Percentiles rank a stretch among this genome's conserved stretches.
Evolutionary conservation across 2,113 vertebrate genomes (phyloP).

Genomic region (Oreotrochilus melanogaster): DNA sequence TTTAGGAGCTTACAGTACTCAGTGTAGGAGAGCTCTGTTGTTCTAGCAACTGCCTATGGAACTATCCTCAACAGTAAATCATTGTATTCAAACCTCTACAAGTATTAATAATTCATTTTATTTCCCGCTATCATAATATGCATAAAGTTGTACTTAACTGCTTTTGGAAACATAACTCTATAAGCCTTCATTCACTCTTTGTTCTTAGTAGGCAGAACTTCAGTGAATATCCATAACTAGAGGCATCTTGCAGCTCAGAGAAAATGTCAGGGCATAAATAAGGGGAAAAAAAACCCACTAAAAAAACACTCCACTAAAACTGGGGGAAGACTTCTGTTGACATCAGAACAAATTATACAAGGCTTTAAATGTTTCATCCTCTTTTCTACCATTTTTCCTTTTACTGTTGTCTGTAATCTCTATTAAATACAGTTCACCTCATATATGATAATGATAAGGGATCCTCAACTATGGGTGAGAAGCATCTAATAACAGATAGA

Average conservation of each 20-base stretch:
- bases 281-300: too few relatives aligned
- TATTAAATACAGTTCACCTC: not conserved
- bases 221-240: not conserved
- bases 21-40: not conserved
- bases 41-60: conserved; percentile 33
- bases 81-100: not conserved
- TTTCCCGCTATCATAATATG: not conserved
- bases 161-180: not conserved
- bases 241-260: not conserved
- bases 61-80: not conserved
- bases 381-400: not conserved
- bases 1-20: conserved; percentile 12
- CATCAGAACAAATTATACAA: not conserved
- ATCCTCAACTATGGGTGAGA: not conserved
- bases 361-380: not conserved
- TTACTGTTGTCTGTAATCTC: not conserved
- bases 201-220: not conserved
- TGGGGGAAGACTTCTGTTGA: not conserved
- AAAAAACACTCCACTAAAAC: not conserved
- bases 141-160: not conserved
- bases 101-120: not conserved
- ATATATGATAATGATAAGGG: not conserved
- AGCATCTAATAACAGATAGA: not conserved
- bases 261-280: conserved; percentile 13
- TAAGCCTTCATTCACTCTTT: not conserved